These are phyloP conservation scores for Pharmacophagus antenor DNA, from an alignment of 2,888 invertebrate species.

Conservation along the genomic window DNA sequence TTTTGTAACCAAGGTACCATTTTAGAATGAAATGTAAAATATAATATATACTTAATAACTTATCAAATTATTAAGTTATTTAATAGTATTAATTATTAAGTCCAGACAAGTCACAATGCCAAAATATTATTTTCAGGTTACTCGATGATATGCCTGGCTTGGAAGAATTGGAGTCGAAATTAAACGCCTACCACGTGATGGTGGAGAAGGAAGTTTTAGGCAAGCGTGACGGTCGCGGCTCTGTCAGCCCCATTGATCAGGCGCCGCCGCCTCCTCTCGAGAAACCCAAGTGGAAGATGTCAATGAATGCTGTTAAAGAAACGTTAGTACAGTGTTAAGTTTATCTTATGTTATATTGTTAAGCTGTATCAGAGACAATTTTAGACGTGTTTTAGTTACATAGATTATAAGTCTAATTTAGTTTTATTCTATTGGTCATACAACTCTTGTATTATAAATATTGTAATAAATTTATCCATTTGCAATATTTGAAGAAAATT, in stretches of 20 bases:
- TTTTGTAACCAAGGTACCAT: not conserved
- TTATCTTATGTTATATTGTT: not conserved
- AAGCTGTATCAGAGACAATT: not conserved
- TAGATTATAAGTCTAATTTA: not conserved
- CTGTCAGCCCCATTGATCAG: constrained; percentile 70
- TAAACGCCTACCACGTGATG: constrained; percentile 89
- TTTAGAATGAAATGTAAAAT: too few relatives aligned
- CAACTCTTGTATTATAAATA: too few relatives aligned
- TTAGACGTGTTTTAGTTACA: not conserved
- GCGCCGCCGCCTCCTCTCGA: constrained; percentile 75
- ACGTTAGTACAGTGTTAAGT: constrained; percentile 55
- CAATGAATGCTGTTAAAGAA: constrained; percentile 81
- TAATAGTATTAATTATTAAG: not conserved
- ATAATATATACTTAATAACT: too few relatives aligned
- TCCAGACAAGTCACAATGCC: not conserved
- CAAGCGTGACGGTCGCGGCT: constrained; percentile 72
- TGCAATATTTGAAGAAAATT: too few relatives aligned
- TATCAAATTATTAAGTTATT: not conserved
- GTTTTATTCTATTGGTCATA: not conserved
- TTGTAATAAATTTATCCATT: too few relatives aligned
- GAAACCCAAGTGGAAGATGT: constrained; percentile 86
- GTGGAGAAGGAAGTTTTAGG: constrained; percentile 83
- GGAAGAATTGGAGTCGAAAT: constrained; percentile 87
- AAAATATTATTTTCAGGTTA: constrained; percentile 57
- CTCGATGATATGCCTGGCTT: constrained; percentile 86